These are phyloP conservation scores for Mayetiola destructor DNA, from an alignment of 2,888 invertebrate genomes.

Conservation along the genomic window DNA sequence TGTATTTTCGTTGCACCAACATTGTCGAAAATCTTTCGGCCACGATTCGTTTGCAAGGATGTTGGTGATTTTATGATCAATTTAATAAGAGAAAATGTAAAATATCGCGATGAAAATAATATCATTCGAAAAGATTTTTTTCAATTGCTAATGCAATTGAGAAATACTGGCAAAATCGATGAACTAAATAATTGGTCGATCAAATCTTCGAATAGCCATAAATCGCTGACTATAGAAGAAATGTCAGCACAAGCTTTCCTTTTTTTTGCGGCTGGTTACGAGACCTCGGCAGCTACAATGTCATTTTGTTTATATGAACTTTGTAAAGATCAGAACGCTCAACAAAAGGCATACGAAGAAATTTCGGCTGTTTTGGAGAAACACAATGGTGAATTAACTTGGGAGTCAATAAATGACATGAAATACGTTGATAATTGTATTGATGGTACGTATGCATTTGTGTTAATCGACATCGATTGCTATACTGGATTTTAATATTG, in stretches of 20 bases:
- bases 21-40: neutral
- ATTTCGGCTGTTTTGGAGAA: slow-evolving; percentile 33
- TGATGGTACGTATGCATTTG: too few relatives aligned
- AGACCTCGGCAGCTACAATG: slow-evolving; percentile 46
- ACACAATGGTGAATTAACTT: slow-evolving; percentile 37
- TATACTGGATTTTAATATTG: neutral
- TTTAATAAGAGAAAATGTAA: slow-evolving; percentile 1
- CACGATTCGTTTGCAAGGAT: neutral
- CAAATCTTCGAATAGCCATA: neutral
- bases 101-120: slow-evolving; percentile 11
- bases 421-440: slow-evolving; percentile 41
- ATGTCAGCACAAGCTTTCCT: neutral
- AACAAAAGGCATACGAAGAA: slow-evolving; percentile 38
- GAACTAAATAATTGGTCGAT: neutral
- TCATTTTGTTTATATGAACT: slow-evolving; percentile 41
- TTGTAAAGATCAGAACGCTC: slow-evolving; percentile 39
- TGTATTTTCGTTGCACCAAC: neutral
- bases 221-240: neutral
- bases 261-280: slow-evolving; percentile 21
- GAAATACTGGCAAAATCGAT: slow-evolving; percentile 4
- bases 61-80: slow-evolving; percentile 11
- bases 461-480: too few relatives aligned
- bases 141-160: slow-evolving; percentile 13
- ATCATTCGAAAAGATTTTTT: slow-evolving; percentile 12
- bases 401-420: slow-evolving; percentile 42